Conservation (phyloP, 2,113 vertebrate genomes). For the Podarcis muralis region DNA sequence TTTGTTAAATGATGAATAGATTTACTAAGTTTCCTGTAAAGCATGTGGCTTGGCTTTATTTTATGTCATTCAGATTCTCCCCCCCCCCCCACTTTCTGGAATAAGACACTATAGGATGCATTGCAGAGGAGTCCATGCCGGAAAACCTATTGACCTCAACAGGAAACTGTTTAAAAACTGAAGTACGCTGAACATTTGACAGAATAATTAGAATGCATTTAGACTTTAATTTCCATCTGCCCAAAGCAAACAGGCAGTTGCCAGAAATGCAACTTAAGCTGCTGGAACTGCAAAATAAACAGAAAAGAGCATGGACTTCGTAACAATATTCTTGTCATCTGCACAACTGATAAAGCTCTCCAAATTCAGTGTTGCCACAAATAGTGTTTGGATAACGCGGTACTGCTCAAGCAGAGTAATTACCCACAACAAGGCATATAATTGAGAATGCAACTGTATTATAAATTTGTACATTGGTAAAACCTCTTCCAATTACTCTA, state of each 20-base stretch:
- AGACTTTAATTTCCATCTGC: slow-evolving; percentile 50
- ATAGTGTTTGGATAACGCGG: background rate
- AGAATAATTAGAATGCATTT: slow-evolving; percentile 64
- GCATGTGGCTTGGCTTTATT: background rate
- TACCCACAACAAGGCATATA: background rate
- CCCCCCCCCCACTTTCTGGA: background rate
- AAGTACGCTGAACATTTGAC: slow-evolving; percentile 61
- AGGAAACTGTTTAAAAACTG: slow-evolving; percentile 63
- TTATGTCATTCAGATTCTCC: background rate
- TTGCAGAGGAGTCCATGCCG: background rate
- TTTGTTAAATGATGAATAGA: background rate
- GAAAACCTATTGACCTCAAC: slow-evolving; percentile 14
- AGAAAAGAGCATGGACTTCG: slow-evolving; percentile 36
- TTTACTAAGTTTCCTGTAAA: background rate
- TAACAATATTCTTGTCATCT: background rate
- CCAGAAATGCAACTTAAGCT: slow-evolving; percentile 57
- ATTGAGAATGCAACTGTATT: background rate
- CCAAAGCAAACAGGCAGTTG: slow-evolving; percentile 64
- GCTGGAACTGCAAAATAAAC: slow-evolving; percentile 64
- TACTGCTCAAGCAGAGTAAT: background rate
- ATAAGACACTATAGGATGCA: background rate
- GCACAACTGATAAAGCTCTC: background rate
- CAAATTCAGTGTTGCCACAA: background rate
- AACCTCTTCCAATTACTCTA: background rate
- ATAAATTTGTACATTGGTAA: background rate